Evolutionary conservation across 2,797 vertebrate genomes (phyloP), one percentile per base, ranked within the genome.

Genomic region (Chelon auratus): DNA sequence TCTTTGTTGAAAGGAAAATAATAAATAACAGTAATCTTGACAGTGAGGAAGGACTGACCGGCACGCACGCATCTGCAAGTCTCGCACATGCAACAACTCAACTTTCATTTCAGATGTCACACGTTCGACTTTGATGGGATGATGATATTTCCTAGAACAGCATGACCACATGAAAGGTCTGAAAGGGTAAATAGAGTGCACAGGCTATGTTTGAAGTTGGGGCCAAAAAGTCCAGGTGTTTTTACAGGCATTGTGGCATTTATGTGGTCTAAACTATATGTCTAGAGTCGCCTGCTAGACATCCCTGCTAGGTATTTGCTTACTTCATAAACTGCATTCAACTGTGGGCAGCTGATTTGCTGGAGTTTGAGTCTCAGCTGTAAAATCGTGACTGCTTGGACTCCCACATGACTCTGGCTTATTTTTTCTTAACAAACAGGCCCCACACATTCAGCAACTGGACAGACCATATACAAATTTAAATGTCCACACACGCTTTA

Each of bases 201-300:
- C 43, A 52, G 33, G 51, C 60, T 11, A 62, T 62, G 82, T 93
- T 93, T 94, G 92, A 93, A 89, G 91, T 91, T 33, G 2, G 51
- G 78, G 91, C 91, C 92, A 94, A 90, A 89, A 83, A 56, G 60
- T 83, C 89, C 92, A 92, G 90, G 91, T 91, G 86, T 92, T 91
- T 93, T 93, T 90, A 93, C 81, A 82, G 86, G 87, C 81, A 78
- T 76, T 77, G 83, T 87, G 86, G 83, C 86, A 85, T 91, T 88
- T 90, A 86, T 84, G 74, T 78, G 78, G 68, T 90, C 67, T 80
- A 88, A 92, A 90, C 82, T 89, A 75, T 87, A 90, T 42, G 87
- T 93, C 92, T 91, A 85, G 78, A 89, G 83, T 86, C 82, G 62
- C 82, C 88, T 83, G 73, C 77, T 70, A 75, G 73, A 82, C 82